These are phyloP conservation scores for Danionella cerebrum DNA, from an alignment of 2,113 vertebrate genomes.

Conservation along the genomic window DNA sequence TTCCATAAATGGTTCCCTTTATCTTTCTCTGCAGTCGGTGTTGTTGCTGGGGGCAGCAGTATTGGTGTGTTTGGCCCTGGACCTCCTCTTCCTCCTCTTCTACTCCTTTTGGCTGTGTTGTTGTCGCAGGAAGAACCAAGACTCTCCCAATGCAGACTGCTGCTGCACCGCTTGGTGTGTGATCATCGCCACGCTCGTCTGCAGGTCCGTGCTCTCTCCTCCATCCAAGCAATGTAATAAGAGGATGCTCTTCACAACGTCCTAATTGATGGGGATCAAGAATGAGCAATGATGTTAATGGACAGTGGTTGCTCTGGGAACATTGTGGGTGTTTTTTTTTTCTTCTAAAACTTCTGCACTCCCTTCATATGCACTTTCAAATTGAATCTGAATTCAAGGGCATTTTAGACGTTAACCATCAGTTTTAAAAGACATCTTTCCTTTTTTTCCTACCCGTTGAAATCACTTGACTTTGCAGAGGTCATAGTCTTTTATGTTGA, in stretches of 20 bases:
- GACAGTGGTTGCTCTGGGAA: neutral
- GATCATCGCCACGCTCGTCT: slow-evolving; percentile 91
- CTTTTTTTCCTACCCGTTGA: too few species aligned
- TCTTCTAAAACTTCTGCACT: neutral
- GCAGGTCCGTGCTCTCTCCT: slow-evolving; percentile 72
- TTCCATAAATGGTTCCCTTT: too few species aligned
- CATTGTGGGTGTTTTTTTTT: too few species aligned
- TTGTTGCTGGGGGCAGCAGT: slow-evolving; percentile 82
- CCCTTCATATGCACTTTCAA: neutral
- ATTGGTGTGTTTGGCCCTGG: slow-evolving; percentile 84
- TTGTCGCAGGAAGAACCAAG: slow-evolving; percentile 75
- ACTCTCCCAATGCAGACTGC: slow-evolving; percentile 81
- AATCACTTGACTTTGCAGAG: too few species aligned
- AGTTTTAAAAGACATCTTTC: too few species aligned
- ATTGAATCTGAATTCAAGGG: too few species aligned
- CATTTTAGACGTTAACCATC: too few species aligned
- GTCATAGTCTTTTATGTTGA: too few species aligned
- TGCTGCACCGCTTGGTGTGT: slow-evolving; percentile 98
- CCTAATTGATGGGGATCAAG: neutral
- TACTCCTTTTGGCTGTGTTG: slow-evolving; percentile 96
- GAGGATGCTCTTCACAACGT: neutral
- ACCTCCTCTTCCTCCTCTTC: slow-evolving; percentile 89
- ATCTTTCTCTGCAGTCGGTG: slow-evolving; percentile 68
- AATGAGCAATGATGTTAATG: neutral
- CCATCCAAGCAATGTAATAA: neutral